Evolutionary conservation across 2,113 vertebrate species (phyloP).

Genomic region (Perca schrenkii): DNA sequence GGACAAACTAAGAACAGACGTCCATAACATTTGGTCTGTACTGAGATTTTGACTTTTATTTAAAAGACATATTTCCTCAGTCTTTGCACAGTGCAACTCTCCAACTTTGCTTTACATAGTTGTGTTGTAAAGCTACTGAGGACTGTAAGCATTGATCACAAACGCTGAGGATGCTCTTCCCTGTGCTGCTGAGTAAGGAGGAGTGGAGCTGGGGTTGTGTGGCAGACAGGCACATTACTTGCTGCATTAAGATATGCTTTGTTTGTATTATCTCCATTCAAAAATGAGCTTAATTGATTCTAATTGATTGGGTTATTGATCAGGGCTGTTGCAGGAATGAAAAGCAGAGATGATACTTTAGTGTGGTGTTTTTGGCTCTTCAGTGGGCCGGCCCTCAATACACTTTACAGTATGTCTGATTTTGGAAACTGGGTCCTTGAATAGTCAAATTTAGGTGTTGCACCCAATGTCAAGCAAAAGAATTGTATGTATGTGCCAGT

Average conservation of each 20-base stretch:
- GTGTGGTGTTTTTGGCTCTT: slow-evolving; percentile 50
- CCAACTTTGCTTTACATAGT: slow-evolving; percentile 14
- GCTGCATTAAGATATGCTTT: slow-evolving; percentile 83
- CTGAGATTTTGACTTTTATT: neutral
- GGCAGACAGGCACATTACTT: slow-evolving; percentile 79
- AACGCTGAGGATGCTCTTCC: slow-evolving; percentile 62
- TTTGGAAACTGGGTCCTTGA: slow-evolving; percentile 36
- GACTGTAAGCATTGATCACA: slow-evolving; percentile 51
- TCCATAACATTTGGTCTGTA: neutral
- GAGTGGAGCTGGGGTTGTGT: slow-evolving; percentile 71
- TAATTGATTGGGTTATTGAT: slow-evolving; percentile 86
- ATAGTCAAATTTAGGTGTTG: slow-evolving; percentile 45
- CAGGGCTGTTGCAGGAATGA: slow-evolving; percentile 52
- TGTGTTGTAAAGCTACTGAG: slow-evolving; percentile 19
- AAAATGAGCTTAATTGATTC: slow-evolving; percentile 81
- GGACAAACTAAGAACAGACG: slow-evolving; percentile 55
- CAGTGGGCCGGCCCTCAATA: slow-evolving; percentile 29
- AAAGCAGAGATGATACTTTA: slow-evolving; percentile 53
- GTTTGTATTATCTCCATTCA: slow-evolving; percentile 80
- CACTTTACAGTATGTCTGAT: slow-evolving; percentile 30
- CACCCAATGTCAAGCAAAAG: slow-evolving; percentile 49
- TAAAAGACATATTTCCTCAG: neutral
- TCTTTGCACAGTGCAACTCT: slow-evolving; percentile 23
- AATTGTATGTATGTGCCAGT: slow-evolving; percentile 34
- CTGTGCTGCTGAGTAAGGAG: slow-evolving; percentile 78